Evolutionary conservation across 1,140 invertebrate species (phyloP).

Genomic region (Hycleus phaleratus): DNA sequence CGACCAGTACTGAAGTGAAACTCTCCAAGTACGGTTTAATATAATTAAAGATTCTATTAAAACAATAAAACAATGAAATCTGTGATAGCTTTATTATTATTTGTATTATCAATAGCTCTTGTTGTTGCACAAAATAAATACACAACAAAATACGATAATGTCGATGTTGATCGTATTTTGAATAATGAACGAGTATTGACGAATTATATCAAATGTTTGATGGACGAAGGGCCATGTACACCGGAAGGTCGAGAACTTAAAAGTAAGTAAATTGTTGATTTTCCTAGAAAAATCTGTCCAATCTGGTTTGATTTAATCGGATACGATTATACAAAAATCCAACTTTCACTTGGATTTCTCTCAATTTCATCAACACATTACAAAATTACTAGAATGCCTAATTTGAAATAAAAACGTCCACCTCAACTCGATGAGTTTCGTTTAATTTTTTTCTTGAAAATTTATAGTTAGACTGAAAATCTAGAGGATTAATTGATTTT

Average conservation of each 20-base stretch:
- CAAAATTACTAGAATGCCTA: too few species aligned
- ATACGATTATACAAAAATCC: too few species aligned
- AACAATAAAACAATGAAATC: constrained; percentile 8
- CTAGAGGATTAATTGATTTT: background rate
- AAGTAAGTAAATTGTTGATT: constrained; percentile 45
- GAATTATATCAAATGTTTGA: constrained; percentile 57
- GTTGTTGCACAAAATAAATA: constrained; percentile 37
- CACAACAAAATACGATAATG: constrained; percentile 51
- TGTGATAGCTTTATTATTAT: constrained; percentile 14
- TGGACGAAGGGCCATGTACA: constrained; percentile 61
- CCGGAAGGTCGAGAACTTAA: constrained; percentile 58
- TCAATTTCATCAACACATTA: background rate
- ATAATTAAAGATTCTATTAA: too few species aligned
- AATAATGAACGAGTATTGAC: constrained; percentile 52
- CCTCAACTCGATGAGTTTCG: too few species aligned
- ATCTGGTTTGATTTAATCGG: too few species aligned
- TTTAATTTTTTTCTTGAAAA: too few species aligned
- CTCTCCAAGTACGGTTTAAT: too few species aligned
- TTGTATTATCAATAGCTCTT: constrained; percentile 4
- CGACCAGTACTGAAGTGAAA: too few species aligned
- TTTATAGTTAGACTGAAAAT: too few species aligned
- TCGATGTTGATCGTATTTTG: constrained; percentile 55
- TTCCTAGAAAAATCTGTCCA: background rate
- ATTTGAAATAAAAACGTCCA: too few species aligned
- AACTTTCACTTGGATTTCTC: background rate